Percentiles rank a stretch among this genome's conserved stretches.
phyloP scores from a whole-genome alignment of 2,888 invertebrate species.

The Melinaea menophilus region DNA sequence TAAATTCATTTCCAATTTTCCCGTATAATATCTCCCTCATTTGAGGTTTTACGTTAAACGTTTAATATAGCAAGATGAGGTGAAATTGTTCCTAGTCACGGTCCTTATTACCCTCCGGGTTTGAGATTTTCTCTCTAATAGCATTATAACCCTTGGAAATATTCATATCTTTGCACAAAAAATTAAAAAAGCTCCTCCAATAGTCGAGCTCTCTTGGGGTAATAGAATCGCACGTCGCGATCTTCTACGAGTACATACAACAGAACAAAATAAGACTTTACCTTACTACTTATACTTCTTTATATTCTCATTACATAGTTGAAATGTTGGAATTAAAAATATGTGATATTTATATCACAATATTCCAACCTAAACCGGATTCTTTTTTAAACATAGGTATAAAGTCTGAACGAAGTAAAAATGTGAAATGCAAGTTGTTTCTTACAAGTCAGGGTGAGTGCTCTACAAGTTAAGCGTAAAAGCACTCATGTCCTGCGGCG shows the following conservation, averaged over 20 bases:
- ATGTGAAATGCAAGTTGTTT: constrained; percentile 9
- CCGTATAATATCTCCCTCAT: constrained; percentile 31
- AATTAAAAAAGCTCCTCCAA: constrained; percentile 33
- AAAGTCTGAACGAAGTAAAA: constrained; percentile 8
- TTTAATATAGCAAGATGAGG: constrained; percentile 68
- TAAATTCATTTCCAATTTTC: constrained; percentile 25
- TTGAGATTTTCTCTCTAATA: constrained; percentile 71
- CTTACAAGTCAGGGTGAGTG: constrained; percentile 13
- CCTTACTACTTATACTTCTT: background rate
- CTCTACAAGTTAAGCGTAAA: constrained; percentile 12
- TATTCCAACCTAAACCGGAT: too few relatives aligned
- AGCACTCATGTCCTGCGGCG: constrained; percentile 15
- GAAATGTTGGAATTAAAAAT: background rate
- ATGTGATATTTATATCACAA: too few relatives aligned
- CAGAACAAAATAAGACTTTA: background rate
- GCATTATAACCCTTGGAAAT: constrained; percentile 63
- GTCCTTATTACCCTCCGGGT: constrained; percentile 64
- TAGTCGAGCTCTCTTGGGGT: constrained; percentile 15
- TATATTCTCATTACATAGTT: background rate
- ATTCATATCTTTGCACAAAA: constrained; percentile 48
- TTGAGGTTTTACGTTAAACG: constrained; percentile 42
- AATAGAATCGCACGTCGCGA: constrained; percentile 7
- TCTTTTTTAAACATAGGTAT: background rate
- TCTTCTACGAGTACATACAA: background rate
- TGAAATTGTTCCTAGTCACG: constrained; percentile 69